Percentiles rank a stretch among this genome's conserved stretches.
These are phyloP conservation scores for Lasioglossum pauxillum DNA, from an alignment of 2,888 invertebrate species.

Conservation along the genomic window DNA sequence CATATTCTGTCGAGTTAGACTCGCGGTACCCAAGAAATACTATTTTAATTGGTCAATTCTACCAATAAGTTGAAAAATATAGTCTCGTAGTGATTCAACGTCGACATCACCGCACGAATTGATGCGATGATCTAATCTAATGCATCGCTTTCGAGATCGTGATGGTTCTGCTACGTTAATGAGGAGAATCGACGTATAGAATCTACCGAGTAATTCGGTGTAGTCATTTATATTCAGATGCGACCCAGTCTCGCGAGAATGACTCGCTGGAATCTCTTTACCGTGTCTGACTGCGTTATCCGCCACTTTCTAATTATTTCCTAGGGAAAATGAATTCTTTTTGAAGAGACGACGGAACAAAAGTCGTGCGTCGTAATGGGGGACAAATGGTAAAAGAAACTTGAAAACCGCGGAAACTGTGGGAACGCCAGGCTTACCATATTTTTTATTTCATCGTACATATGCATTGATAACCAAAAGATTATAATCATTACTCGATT, in stretches of 20 bases:
- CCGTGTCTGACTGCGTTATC: neutral
- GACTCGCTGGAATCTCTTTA: neutral
- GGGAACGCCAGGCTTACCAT: neutral
- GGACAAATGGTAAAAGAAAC: neutral
- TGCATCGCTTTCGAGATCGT: conserved; percentile 23
- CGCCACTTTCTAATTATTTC: conserved; percentile 19
- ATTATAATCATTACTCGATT: neutral
- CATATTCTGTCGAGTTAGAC: neutral
- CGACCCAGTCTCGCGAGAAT: conserved; percentile 20
- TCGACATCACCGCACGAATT: neutral
- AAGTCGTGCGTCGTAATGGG: neutral
- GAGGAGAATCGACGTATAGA: conserved; percentile 31
- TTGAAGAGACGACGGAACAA: neutral
- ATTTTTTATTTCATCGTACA: neutral
- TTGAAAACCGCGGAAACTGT: neutral
- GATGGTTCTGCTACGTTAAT: conserved; percentile 40
- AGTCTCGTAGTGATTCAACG: neutral
- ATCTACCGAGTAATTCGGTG: conserved; percentile 2
- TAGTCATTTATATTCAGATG: conserved; percentile 23
- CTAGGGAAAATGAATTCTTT: neutral
- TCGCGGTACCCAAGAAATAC: neutral
- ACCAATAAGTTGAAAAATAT: neutral
- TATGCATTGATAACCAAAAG: neutral
- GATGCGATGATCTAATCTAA: neutral
- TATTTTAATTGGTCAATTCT: neutral